Evolutionary conservation across 2,113 vertebrate species (phyloP).

Genomic region (Alexandromys fortis): DNA sequence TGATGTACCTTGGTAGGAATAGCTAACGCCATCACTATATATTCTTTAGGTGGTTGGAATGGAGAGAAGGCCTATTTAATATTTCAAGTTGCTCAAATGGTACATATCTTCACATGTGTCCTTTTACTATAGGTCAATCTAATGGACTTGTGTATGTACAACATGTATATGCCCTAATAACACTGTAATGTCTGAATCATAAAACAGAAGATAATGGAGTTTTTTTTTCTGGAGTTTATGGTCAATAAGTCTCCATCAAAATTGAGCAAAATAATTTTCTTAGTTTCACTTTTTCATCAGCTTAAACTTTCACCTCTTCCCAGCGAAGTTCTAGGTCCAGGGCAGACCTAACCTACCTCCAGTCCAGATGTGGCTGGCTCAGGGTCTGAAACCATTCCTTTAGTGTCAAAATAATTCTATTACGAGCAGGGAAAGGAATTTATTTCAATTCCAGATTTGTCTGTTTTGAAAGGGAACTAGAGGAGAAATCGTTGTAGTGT

Average conservation of each 20-base stretch:
- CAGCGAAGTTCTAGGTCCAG: background rate
- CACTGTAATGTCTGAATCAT: background rate
- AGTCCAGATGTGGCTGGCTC: background rate
- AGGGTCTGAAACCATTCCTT: conserved; percentile 19
- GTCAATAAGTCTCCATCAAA: background rate
- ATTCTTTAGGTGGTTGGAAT: background rate
- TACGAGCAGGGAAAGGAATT: background rate
- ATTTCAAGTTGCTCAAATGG: conserved; percentile 3
- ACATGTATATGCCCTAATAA: background rate
- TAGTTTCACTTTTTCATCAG: conserved; percentile 56
- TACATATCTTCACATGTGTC: background rate
- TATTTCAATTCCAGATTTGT: background rate
- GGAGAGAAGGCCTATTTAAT: conserved; percentile 26
- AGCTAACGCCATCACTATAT: background rate
- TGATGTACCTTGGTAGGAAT: background rate
- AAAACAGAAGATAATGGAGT: conserved; percentile 50
- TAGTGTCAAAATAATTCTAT: conserved; percentile 13
- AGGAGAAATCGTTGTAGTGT: background rate
- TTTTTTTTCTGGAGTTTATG: conserved; percentile 38
- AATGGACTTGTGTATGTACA: background rate
- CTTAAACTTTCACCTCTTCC: conserved; percentile 42
- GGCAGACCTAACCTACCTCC: background rate
- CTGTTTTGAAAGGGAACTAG: conserved; percentile 2
- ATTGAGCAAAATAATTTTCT: background rate
- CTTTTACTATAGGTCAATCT: conserved; percentile 7